Evolutionary conservation across 1,140 invertebrate species (phyloP), one percentile per base, ranked within the genome.

Genomic region (Zaprionus vittiger): DNA sequence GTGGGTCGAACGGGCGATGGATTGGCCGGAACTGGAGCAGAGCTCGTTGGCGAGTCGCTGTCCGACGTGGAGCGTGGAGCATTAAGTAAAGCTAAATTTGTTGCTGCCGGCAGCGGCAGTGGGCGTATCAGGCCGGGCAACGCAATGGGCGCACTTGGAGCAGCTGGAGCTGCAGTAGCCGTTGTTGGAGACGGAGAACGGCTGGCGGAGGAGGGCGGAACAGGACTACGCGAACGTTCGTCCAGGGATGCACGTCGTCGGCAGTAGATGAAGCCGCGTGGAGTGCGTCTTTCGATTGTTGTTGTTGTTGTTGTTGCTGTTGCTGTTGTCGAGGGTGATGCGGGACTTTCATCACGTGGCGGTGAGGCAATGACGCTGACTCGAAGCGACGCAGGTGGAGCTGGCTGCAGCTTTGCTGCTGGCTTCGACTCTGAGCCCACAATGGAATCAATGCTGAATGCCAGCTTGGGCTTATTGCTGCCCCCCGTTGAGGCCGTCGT

Each of bases 381-480:
- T 4, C 90, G 75, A 20, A 85, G 49, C 3, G 31, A 34, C 2
- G 82, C 75, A 44, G 73, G 47, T 1, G 66, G 60, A n/a, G 66
- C 41, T 28, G 92, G 26, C 2, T 55, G 26, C 2, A 28, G 47
- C 91, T 79, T 92, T 91, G 80, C 79, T 61, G 89, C 75, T 34
- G 66, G 11, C 28, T 60, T 89, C 34, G 94, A 93, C n/a, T 52
- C 62, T 4, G 75, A 73, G 67, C 98, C 97, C 57, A 99, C 98
- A 79, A 98, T 98, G 81, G 97, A 98, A 93, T 98, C 98, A 92
- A 99, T 98, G 86, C 97, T 98, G 92, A 98, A 98, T 89, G 97
- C 97, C 91, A 98, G 96, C 94, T 98, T 98, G 54, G 97, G 97
- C 94, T 98, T 98, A 69, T 96, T 96, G 90, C 55, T 55, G 34